Percentiles rank a stretch among this genome's conserved stretches.
Evolutionary conservation across 2,888 invertebrate species (phyloP).

Genomic region (Luperina testacea): DNA sequence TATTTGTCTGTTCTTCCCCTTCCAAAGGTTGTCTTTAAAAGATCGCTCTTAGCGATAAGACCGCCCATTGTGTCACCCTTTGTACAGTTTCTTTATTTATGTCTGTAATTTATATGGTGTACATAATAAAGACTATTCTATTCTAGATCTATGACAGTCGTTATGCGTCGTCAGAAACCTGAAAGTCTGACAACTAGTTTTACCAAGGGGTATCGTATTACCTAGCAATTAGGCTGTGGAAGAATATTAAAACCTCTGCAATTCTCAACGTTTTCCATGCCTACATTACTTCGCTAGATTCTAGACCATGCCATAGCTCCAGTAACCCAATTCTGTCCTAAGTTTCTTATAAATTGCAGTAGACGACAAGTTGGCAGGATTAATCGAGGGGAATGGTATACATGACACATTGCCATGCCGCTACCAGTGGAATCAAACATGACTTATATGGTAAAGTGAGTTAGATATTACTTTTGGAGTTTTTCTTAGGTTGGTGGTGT

Average conservation of each 20-base stretch:
- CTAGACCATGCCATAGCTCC: conserved; percentile 21
- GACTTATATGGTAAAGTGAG: conserved; percentile 23
- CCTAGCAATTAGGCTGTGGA: neutral
- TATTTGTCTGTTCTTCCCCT: no score
- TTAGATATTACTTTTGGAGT: neutral
- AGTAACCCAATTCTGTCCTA: conserved; percentile 59
- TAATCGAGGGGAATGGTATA: conserved; percentile 40
- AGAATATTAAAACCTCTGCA: neutral
- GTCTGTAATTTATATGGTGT: no score
- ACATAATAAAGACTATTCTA: no score
- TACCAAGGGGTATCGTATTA: neutral
- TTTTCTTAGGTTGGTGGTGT: neutral
- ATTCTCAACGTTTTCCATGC: neutral
- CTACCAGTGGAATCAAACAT: conserved; percentile 21
- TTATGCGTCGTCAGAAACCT: no score
- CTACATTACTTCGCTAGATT: conserved; percentile 13
- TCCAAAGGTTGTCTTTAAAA: no score
- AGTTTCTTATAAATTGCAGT: conserved; percentile 59
- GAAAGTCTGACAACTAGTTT: neutral
- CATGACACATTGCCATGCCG: conserved; percentile 47
- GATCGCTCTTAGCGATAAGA: no score
- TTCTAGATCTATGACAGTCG: no score
- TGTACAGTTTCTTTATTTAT: no score
- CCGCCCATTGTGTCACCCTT: no score
- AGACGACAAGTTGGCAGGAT: conserved; percentile 55